Percentiles rank a stretch among this genome's conserved stretches.
Conservation (phyloP, 2,113 vertebrate genomes). For the Sciurus niger region DNA sequence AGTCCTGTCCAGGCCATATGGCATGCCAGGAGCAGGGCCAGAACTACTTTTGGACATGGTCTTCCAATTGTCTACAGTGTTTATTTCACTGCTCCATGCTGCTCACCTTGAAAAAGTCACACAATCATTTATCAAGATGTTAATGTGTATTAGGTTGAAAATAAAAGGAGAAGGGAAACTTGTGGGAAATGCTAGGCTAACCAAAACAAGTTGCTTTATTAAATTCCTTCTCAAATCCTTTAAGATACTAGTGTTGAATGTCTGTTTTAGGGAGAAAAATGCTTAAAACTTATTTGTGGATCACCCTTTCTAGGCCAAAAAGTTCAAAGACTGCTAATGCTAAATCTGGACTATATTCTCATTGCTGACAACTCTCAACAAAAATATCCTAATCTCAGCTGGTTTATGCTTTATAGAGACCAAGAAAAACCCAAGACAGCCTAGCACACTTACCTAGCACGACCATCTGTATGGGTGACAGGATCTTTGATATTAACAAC, state of each 20-base stretch:
- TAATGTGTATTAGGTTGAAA: neutral
- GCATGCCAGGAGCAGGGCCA: neutral
- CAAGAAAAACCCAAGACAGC: neutral
- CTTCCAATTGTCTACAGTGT: neutral
- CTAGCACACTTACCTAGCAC: neutral
- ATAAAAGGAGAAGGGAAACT: neutral
- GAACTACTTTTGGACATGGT: neutral
- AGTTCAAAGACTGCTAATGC: neutral
- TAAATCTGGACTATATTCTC: conserved; percentile 15
- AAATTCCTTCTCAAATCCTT: neutral
- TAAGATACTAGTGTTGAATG: neutral
- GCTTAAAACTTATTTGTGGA: neutral
- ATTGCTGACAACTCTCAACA: neutral
- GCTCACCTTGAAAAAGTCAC: neutral
- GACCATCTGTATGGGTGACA: neutral
- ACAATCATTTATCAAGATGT: neutral
- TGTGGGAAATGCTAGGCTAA: neutral
- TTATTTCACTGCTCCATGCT: neutral
- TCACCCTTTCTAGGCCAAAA: neutral
- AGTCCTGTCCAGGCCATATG: neutral
- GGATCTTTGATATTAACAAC: neutral
- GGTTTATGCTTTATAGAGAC: neutral
- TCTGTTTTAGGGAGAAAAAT: conserved; percentile 14
- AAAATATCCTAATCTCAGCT: neutral
- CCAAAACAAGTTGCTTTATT: neutral